Evolutionary conservation across 2,888 invertebrate genomes (phyloP), one percentile per base, ranked within the genome.

Genomic region (Chloroclystis v-ata): DNA sequence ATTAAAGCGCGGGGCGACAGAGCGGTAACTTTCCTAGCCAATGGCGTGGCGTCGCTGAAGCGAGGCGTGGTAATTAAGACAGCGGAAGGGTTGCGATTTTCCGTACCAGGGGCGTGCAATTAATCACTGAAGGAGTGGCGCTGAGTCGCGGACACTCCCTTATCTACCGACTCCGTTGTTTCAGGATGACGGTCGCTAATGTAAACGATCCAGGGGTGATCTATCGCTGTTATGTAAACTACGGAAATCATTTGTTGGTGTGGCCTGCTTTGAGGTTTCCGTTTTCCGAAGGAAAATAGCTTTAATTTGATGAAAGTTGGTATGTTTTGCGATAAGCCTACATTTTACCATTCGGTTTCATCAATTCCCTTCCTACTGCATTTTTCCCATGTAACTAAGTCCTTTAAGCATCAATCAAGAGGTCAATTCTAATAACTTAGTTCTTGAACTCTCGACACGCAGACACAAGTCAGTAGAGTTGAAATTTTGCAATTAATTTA

Each of bases 21-120:
- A 67, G 72, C 74, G 71, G 65, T 64, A 66, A 67, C 49, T 46
- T 41, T 40, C 43, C 54, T 68, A 65, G 61, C 87, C 86, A 85
- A 84, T 85, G 59, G 74, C 67, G 65, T 66, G 58, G 67, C 78
- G 68, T 59, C 67, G 63, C 83, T 82, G 81, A 81, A 81, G 70
- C 78, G 65, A 80, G 85, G 82, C 84, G 87, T 82, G 82, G 86
- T 87, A 87, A 87, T 87, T 87, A 87, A 84, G 75, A 83, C 72
- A 24, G 63, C 73, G 72, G 84, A 87, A 86, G 87, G 87, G 87
- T 87, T 86, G 82, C 67, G 78, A 80, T 86, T 86, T 84, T 75
- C 85, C 84, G 78, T 79, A 78, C 80, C 78, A 55, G 48, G 68
- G 70, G 69, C 78, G 83, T 74, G 70, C 75, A 71, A 81, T 83